Conservation (phyloP, 2,113 vertebrate species). For the Eurystomus gularis region DNA sequence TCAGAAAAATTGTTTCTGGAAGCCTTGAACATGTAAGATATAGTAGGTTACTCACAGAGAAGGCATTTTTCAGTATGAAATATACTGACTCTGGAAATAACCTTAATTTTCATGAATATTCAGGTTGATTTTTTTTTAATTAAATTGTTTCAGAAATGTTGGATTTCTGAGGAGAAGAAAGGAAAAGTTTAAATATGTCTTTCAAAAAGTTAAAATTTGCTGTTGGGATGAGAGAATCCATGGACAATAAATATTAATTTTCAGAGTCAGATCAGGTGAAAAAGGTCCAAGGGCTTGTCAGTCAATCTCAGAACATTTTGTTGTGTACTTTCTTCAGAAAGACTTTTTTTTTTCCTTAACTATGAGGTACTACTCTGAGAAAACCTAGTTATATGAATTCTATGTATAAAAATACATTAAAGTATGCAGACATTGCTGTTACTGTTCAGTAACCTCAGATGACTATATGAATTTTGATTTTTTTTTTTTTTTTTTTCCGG, state of each 20-base stretch:
- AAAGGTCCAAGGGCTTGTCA: background rate
- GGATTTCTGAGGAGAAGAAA: background rate
- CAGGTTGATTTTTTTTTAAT: background rate
- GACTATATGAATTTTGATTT: background rate
- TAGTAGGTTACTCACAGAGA: background rate
- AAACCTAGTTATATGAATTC: background rate
- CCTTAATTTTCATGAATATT: background rate
- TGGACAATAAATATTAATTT: background rate
- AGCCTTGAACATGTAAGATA: background rate
- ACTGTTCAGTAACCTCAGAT: conserved; percentile 15
- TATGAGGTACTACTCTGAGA: background rate
- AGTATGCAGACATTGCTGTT: background rate
- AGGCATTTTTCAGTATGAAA: background rate
- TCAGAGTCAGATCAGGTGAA: background rate
- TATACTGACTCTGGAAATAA: background rate
- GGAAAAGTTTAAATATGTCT: background rate
- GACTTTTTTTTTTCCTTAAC: background rate
- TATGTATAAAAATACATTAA: background rate
- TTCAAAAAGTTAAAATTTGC: background rate
- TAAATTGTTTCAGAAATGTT: background rate
- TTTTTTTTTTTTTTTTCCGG: background rate
- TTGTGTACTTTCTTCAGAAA: background rate
- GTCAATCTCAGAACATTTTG: background rate
- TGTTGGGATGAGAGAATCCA: background rate
- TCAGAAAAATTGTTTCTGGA: background rate